Conservation (phyloP, 2,113 vertebrate genomes). For the Semicossyphus pulcher region DNA sequence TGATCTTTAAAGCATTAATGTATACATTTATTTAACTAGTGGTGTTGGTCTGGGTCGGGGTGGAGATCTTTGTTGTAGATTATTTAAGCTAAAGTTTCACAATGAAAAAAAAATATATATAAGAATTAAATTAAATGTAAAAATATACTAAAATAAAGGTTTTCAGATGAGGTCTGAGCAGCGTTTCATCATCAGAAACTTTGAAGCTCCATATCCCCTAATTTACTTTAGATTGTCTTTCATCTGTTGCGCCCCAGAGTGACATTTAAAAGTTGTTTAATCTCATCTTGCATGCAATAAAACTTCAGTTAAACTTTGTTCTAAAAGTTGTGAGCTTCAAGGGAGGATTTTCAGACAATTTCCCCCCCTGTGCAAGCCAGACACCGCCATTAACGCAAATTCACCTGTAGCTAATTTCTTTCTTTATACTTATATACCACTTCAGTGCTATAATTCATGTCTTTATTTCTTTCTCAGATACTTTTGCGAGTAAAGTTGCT, state of each 20-base stretch:
- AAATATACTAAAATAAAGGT: too few relatives aligned
- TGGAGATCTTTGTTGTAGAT: too few relatives aligned
- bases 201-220: not conserved
- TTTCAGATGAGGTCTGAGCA: too few relatives aligned
- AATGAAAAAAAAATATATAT: too few relatives aligned
- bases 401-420: not conserved
- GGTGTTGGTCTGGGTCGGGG: too few relatives aligned
- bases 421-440: not conserved
- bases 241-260: not conserved
- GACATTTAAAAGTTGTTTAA: not conserved
- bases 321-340: not conserved
- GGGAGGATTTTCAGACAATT: not conserved
- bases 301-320: not conserved
- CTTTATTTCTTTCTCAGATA: constrained; percentile 76
- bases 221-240: not conserved
- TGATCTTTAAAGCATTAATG: too few relatives aligned
- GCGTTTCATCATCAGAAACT: not conserved
- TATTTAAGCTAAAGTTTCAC: too few relatives aligned
- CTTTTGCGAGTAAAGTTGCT: constrained; percentile 88
- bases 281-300: not conserved
- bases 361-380: too few relatives aligned
- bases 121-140: too few relatives aligned
- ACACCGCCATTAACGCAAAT: too few relatives aligned
- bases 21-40: too few relatives aligned
- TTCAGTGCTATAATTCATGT: too few relatives aligned